phyloP scores from a whole-genome alignment of 2,797 vertebrate species.

The Schizopygopsis pylzovi region DNA sequence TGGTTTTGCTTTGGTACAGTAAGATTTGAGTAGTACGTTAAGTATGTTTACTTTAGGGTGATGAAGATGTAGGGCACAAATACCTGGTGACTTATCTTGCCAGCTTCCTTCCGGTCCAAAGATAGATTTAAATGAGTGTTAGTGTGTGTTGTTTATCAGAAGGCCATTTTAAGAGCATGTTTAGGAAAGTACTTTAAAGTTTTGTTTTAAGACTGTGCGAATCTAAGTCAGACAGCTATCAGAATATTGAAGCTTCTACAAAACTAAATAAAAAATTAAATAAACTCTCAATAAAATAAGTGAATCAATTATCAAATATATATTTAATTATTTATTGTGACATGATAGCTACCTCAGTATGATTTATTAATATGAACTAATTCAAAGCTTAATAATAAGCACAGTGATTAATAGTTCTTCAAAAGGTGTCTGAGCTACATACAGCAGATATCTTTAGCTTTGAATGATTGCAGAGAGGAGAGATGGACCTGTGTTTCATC shows the following conservation, averaged over 20 bases:
- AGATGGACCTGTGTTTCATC: slow-evolving; percentile 13
- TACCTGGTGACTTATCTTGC: slow-evolving; percentile 62
- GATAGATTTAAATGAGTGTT: slow-evolving; percentile 7
- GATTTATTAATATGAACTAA: background rate
- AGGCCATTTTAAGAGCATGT: background rate
- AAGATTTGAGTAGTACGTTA: background rate
- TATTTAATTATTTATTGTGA: background rate
- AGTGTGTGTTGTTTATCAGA: background rate
- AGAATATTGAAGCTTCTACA: background rate
- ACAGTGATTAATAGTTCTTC: background rate
- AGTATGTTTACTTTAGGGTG: background rate
- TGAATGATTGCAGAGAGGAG: background rate
- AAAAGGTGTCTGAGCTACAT: background rate
- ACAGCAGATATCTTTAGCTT: background rate
- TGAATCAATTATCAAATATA: background rate
- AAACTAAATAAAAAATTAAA: background rate
- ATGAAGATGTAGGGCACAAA: slow-evolving; percentile 60
- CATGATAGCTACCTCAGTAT: background rate
- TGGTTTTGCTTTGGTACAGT: background rate
- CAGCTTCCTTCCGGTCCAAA: slow-evolving; percentile 58
- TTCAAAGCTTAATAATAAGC: background rate
- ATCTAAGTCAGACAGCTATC: background rate
- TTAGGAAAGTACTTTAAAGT: too few species aligned
- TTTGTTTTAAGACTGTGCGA: background rate
- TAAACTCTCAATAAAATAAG: background rate